A percentile compares a stretch with the other conserved stretches of the same genome.
Evolutionary conservation across 1,140 invertebrate genomes (phyloP).

Genomic region (Paramacrobiotus metropolitanus): DNA sequence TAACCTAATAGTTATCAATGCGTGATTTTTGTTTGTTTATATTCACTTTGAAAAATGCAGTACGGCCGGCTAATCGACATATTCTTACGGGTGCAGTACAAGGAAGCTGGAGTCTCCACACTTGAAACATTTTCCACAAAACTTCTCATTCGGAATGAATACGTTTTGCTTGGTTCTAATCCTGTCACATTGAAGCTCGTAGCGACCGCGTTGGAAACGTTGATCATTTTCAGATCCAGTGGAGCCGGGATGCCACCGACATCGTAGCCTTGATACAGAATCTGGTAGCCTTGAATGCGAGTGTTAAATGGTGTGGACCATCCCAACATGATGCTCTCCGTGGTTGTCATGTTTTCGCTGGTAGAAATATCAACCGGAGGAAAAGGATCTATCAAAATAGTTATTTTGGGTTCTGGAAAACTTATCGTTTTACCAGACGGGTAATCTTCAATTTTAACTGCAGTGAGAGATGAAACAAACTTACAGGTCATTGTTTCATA

Average conservation of each 20-base stretch:
- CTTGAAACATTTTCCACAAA: background rate
- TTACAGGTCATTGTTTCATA: background rate
- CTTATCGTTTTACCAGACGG: background rate
- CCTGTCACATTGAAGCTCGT: background rate
- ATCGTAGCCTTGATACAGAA: background rate
- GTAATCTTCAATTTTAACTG: background rate
- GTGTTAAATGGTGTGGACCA: background rate
- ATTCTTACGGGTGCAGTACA: background rate
- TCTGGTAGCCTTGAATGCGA: background rate
- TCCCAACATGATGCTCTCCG: background rate
- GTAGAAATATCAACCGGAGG: background rate
- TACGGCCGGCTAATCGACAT: too few relatives aligned
- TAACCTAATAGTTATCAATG: too few relatives aligned
- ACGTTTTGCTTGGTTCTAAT: background rate
- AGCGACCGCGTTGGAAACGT: background rate
- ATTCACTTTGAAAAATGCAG: too few relatives aligned
- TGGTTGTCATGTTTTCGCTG: background rate
- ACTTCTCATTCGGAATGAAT: background rate
- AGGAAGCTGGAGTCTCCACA: background rate
- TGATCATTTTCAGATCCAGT: background rate
- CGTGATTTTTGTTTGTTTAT: too few relatives aligned
- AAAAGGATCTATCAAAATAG: background rate
- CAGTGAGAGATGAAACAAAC: background rate
- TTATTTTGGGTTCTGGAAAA: background rate
- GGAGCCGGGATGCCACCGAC: background rate